Evolutionary conservation across 2,113 vertebrate species (phyloP).

Genomic region (Ciconia boyciana): DNA sequence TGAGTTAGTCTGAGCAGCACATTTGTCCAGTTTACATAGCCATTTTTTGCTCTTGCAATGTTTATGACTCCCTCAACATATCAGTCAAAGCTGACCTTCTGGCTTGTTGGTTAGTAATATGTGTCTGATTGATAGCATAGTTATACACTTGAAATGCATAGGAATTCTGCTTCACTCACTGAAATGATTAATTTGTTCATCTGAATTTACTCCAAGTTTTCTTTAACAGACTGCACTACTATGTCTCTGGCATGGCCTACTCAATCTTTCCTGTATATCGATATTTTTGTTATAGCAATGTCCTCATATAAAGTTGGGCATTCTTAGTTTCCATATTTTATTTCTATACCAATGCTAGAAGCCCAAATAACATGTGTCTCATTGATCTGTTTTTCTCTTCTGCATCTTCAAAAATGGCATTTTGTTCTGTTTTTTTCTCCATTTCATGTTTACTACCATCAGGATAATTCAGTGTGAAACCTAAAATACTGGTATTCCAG

Average conservation of each 20-base stretch:
- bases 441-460: background rate
- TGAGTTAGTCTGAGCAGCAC: background rate
- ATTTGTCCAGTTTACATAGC: background rate
- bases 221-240: background rate
- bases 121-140: accelerated
- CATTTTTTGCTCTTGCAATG: background rate
- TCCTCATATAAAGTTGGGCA: background rate
- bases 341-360: background rate
- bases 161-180: background rate
- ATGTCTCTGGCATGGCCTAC: background rate
- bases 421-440: background rate
- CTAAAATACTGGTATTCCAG: background rate
- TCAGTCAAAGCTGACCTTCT: background rate
- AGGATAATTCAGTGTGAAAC: background rate
- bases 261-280: background rate
- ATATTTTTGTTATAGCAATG: background rate
- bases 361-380: background rate
- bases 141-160: background rate
- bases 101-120: background rate
- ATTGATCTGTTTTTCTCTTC: background rate
- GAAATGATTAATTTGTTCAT: background rate
- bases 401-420: background rate
- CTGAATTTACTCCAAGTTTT: background rate
- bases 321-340: background rate
- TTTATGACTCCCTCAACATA: background rate